phyloP scores from a whole-genome alignment of 2,888 invertebrate species.

The Tetramorium bicarinatum region DNA sequence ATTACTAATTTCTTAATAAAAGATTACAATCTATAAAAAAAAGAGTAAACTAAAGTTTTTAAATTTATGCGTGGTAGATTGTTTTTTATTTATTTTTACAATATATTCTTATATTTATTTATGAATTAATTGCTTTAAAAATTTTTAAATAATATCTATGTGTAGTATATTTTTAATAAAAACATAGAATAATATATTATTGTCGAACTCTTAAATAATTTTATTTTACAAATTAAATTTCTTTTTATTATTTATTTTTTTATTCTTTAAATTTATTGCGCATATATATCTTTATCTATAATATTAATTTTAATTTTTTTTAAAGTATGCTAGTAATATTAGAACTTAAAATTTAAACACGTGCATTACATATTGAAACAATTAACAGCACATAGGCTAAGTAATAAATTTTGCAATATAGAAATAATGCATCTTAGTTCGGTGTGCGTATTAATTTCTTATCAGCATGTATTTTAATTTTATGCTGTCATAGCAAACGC shows the following conservation, averaged over 20 bases:
- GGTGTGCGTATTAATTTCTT: constrained; percentile 57
- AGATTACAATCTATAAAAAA: background rate
- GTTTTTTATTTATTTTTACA: background rate
- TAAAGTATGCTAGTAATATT: too few relatives aligned
- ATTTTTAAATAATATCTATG: background rate
- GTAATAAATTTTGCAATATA: constrained; percentile 42
- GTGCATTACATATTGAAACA: constrained; percentile 1
- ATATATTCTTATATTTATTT: background rate
- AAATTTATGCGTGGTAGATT: background rate
- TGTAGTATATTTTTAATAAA: background rate
- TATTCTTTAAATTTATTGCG: background rate
- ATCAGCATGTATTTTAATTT: constrained; percentile 63
- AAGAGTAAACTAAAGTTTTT: background rate
- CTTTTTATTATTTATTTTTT: background rate
- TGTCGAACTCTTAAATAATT: background rate
- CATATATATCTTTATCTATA: background rate
- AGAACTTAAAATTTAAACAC: background rate
- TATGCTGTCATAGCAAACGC: constrained; percentile 46
- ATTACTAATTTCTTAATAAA: background rate
- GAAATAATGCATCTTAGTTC: constrained; percentile 55
- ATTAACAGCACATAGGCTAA: background rate
- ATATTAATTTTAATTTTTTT: background rate
- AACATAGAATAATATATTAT: background rate
- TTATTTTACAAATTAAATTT: background rate
- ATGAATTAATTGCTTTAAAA: background rate